These are phyloP conservation scores for Eilema caniola DNA, from an alignment of 2,888 invertebrate species.

Conservation along the genomic window DNA sequence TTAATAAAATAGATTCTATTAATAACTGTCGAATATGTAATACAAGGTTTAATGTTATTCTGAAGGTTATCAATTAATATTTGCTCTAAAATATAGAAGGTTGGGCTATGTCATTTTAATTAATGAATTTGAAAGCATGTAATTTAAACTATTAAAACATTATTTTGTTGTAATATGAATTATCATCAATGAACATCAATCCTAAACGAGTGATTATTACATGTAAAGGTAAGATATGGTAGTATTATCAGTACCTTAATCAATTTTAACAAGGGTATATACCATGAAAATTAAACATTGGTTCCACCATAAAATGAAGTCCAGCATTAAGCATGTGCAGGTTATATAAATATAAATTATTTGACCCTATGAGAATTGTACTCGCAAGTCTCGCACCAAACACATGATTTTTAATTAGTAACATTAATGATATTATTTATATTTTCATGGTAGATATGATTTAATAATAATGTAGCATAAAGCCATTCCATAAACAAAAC, in stretches of 20 bases:
- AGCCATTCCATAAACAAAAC: slow-evolving; percentile 55
- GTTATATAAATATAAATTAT: background rate
- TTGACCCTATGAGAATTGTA: background rate
- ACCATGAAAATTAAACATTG: slow-evolving; percentile 40
- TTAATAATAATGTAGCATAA: slow-evolving; percentile 39
- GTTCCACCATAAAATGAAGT: background rate
- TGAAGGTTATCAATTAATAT: slow-evolving; percentile 12
- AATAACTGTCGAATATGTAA: background rate
- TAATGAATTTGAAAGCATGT: background rate
- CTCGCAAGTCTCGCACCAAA: background rate
- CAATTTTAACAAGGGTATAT: slow-evolving; percentile 16
- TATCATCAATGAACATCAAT: background rate
- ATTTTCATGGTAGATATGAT: slow-evolving; percentile 31
- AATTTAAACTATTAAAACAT: background rate
- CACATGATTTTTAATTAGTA: background rate
- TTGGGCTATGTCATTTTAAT: slow-evolving; percentile 11
- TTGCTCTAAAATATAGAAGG: slow-evolving; percentile 18
- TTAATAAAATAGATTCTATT: background rate
- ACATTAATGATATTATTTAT: background rate
- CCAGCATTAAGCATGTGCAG: background rate
- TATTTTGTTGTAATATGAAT: background rate
- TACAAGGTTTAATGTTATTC: slow-evolving; percentile 7
- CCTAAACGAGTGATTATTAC: background rate
- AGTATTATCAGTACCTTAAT: slow-evolving; percentile 7
- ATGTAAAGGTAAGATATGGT: background rate